These are phyloP conservation scores for Tetanocera ferruginea DNA, from an alignment of 2,888 invertebrate genomes.

Conservation along the genomic window DNA sequence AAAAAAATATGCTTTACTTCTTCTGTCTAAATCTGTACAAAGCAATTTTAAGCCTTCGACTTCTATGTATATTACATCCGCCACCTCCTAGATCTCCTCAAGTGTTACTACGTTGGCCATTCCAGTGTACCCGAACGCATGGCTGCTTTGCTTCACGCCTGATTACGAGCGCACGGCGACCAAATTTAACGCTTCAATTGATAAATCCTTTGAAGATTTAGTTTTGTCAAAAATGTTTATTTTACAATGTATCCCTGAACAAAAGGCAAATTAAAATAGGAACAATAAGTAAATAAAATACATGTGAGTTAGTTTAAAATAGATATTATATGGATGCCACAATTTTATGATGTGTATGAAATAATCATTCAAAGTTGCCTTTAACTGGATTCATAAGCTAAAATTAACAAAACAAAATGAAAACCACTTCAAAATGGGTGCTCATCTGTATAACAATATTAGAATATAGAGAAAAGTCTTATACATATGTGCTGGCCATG, in stretches of 20 bases:
- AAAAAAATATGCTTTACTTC: background rate
- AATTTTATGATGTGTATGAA: no score
- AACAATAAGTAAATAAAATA: no score
- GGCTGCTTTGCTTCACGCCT: constrained; percentile 34
- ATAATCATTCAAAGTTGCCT: no score
- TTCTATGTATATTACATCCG: background rate
- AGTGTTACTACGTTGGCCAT: background rate
- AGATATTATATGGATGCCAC: no score
- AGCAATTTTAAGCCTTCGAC: background rate
- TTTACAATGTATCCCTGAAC: background rate
- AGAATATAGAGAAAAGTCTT: no score
- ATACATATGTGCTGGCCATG: no score
- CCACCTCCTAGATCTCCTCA: background rate
- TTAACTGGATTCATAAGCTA: no score
- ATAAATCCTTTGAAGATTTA: constrained; percentile 28
- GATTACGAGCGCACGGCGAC: constrained; percentile 29
- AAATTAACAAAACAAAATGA: no score
- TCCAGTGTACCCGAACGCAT: constrained; percentile 15
- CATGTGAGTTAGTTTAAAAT: no score
- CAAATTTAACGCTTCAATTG: constrained; percentile 29
- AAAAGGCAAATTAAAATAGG: background rate
- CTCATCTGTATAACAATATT: no score
- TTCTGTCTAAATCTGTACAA: background rate
- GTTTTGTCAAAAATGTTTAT: constrained; percentile 1
- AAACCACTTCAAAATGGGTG: no score